A percentile compares a stretch with the other conserved stretches of the same genome.
phyloP scores from a whole-genome alignment of 2,888 invertebrate genomes.

The Creontiades dilutus region DNA sequence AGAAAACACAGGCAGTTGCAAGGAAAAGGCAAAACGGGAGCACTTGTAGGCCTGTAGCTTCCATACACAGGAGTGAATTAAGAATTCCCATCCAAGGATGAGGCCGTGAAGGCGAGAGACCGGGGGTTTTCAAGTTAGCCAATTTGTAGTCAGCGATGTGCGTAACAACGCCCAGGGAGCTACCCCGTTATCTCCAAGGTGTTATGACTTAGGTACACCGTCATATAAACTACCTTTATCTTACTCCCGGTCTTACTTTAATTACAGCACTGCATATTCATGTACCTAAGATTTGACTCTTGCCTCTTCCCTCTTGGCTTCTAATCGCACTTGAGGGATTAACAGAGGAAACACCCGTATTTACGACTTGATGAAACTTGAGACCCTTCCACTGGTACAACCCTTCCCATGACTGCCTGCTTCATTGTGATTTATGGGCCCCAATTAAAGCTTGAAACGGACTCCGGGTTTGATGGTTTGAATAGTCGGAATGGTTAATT shows the following conservation, averaged over 20 bases:
- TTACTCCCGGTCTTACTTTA: constrained; percentile 71
- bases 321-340: constrained; percentile 74
- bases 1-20: constrained; percentile 49
- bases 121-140: constrained; percentile 66
- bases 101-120: constrained; percentile 30
- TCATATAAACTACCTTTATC: constrained; percentile 74
- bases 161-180: constrained; percentile 68
- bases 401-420: constrained; percentile 37
- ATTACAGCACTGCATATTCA: constrained; percentile 73
- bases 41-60: constrained; percentile 55
- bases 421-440: constrained; percentile 72
- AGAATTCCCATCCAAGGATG: constrained; percentile 67
- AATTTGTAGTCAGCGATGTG: constrained; percentile 72
- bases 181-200: constrained; percentile 72
- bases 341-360: constrained; percentile 73
- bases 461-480: constrained; percentile 68
- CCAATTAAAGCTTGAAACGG: constrained; percentile 66
- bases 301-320: constrained; percentile 60
- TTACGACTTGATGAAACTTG: constrained; percentile 74
- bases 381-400: constrained; percentile 24
- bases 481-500: constrained; percentile 72
- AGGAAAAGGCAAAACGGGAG: constrained; percentile 29
- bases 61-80: constrained; percentile 62
- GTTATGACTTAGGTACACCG: constrained; percentile 73
- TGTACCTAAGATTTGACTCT: constrained; percentile 72